Evolutionary conservation across 2,113 vertebrate species (phyloP), one percentile per base, ranked within the genome.

Genomic region (Fukomys damarensis): DNA sequence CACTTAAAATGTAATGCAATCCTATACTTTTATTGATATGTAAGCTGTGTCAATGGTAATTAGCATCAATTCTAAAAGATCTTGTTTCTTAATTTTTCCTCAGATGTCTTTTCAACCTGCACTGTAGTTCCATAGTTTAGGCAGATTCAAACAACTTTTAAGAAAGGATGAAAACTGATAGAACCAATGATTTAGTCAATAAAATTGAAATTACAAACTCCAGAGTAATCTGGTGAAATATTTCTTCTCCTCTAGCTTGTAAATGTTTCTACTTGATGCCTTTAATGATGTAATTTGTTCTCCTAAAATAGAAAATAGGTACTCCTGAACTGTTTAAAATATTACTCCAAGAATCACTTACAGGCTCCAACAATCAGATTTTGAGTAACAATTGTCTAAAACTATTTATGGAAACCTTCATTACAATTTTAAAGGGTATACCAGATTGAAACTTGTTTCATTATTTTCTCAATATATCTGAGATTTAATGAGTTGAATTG

Each of bases 1-100:
- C 90, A 97, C 91, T 94, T 98, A 92, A 79, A 97, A 97, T 97
- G 83, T 86, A 97, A 98, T 98, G 82, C 91, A 98, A 97, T 22
- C 41, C 46, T 77, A 91, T 41, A 66, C 76, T 96, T 97, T 96
- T 95, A 89, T 97, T 96, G 72, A 97, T 96, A 98, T 97, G 94
- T 96, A 79, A 96, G 89, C 95, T 93, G 92, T 92, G n/a, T 72
- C 94, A 65, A 86, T 86, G 81, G 91, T 82, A 98, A 98, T 98
- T 98, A 98, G 61, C 93, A 97, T 97, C 97, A 98, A 98, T 96
- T 97, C 98, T 98, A 94, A 81, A 97, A 84, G 91, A 81, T 66
- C 97, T 98, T 94, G 93, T 98, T 97, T 58, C 98, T 97, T 91
- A 91, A 98, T 98, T 97, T 98, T 93, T 84, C 92, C 84, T 95